Evolutionary conservation across 2,113 vertebrate species (phyloP), one percentile per base, ranked within the genome.

Genomic region (Salvelinus sp.): DNA sequence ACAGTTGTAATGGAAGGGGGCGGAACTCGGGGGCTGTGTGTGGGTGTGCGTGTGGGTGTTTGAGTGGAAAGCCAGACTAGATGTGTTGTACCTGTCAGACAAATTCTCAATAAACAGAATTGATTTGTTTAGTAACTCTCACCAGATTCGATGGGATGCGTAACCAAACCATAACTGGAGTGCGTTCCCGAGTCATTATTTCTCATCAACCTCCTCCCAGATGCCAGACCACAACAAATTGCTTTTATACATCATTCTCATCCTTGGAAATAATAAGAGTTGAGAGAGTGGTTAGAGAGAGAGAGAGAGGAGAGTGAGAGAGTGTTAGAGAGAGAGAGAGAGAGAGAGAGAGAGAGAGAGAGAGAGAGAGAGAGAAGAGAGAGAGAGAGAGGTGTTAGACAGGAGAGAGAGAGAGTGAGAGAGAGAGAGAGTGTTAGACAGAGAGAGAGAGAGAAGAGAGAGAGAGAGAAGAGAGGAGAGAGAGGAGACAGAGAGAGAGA

Each of bases 231-330:
- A 79, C 54, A 68, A 68, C 77, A 78, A 85, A 79, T 12, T 50
- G 76, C 65, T 77, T 71, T 79, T 57, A 72, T 83, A 79, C 82
- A 79, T 83, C 75, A 75, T 73, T 83, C 78, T 72, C 65, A 58
- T 72, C 0, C 23, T 76, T 62, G 28, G 81, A 86, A 73, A 82
- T 90, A 88, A 91, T 88, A 85, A 88, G 82, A 82, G 73, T 10
- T 10, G 12, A 23, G 20, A 23, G 64, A 81, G 54, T 13, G 67
- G 23, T 79, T 74, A 62, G 76, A 75, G 70, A 1, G 14, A 57
- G 77, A 50, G 78, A 67, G 76, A 23, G 60, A 10, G 20, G 0
- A 1, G 2, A 1, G 18, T 0, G 12, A 3, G 54, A 3, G 66
- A 79, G 47, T 7, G 69, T 30, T 4, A 30, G 30, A 30, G 3